Percentiles rank a stretch among this genome's conserved stretches.
Evolutionary conservation across 2,113 vertebrate species (phyloP).

Genomic region (Poeciliopsis retropinna): DNA sequence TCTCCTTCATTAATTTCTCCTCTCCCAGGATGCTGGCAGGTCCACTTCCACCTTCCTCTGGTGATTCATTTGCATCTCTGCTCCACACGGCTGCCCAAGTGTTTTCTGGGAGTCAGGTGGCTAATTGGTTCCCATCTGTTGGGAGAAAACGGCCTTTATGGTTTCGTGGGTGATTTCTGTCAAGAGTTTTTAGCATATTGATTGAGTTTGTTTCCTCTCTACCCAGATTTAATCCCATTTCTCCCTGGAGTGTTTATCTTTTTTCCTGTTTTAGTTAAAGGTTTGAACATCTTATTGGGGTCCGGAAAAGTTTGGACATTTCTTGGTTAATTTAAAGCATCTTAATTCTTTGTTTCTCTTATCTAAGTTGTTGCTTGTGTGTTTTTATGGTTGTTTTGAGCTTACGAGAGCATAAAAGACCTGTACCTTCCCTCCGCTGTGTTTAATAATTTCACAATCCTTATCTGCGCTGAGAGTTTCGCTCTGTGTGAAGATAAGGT

Average conservation of each 20-base stretch:
- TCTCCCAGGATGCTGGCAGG: constrained; percentile 52
- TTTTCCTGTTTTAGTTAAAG: background rate
- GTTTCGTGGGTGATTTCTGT: constrained; percentile 58
- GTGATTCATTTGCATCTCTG: constrained; percentile 67
- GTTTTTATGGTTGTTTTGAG: background rate
- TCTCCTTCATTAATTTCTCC: constrained; percentile 60
- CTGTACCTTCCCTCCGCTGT: too few species aligned
- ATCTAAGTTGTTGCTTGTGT: background rate
- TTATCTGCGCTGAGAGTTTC: background rate
- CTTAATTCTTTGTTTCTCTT: background rate
- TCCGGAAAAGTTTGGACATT: background rate
- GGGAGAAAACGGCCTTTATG: constrained; percentile 53
- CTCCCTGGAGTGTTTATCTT: background rate
- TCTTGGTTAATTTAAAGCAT: background rate
- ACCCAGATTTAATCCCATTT: background rate
- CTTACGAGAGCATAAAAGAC: background rate
- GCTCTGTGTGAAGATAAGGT: constrained; percentile 2
- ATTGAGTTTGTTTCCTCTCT: constrained; percentile 23
- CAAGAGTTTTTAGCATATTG: constrained; percentile 45
- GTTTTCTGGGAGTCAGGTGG: constrained; percentile 70
- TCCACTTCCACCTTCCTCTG: constrained; percentile 44
- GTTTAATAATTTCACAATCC: constrained; percentile 6
- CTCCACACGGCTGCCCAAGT: constrained; percentile 66
- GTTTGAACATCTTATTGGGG: too few species aligned
- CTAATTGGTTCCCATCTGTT: constrained; percentile 79